A percentile compares a stretch with the other conserved stretches of the same genome.
Evolutionary conservation across 2,888 invertebrate species (phyloP).

Genomic region (Lordiphosa andalusiaca): DNA sequence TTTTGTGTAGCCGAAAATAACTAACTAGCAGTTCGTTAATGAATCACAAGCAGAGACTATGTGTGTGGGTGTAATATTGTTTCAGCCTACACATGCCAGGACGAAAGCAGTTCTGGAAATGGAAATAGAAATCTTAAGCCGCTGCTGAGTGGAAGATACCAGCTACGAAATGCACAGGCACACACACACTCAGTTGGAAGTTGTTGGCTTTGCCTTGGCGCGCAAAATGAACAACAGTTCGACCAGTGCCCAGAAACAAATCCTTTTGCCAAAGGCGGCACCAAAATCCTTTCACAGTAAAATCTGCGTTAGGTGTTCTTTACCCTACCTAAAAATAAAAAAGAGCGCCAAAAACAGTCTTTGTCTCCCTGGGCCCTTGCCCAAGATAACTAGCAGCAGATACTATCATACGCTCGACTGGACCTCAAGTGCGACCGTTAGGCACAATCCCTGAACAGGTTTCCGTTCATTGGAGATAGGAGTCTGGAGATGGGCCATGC

Average conservation of each 20-base stretch:
- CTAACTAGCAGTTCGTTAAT: conserved; percentile 64
- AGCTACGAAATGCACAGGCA: conserved; percentile 61
- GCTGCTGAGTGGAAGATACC: conserved; percentile 57
- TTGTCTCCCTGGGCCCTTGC: conserved; percentile 32
- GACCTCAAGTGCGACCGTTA: conserved; percentile 61
- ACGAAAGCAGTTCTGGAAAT: conserved; percentile 44
- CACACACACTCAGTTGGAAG: conserved; percentile 24
- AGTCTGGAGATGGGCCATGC: conserved; percentile 17
- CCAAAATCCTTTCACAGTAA: conserved; percentile 60
- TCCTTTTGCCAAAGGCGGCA: conserved; percentile 53
- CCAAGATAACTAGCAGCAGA: conserved; percentile 55
- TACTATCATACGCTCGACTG: conserved; percentile 59
- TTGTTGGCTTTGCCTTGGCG: conserved; percentile 51
- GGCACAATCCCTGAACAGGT: conserved; percentile 30
- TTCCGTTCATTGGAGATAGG: conserved; percentile 52
- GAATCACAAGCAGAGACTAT: conserved; percentile 57
- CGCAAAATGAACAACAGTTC: conserved; percentile 52
- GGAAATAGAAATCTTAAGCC: conserved; percentile 53
- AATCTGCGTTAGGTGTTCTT: conserved; percentile 21
- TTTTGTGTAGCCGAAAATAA: conserved; percentile 37
- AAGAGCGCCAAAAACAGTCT: conserved; percentile 64
- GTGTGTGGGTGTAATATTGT: conserved; percentile 49
- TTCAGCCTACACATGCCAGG: conserved; percentile 56
- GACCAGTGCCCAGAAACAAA: conserved; percentile 36
- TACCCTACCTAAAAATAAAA: conserved; percentile 15